A percentile compares a stretch with the other conserved stretches of the same genome.
Evolutionary conservation across 2,888 invertebrate species (phyloP).

Genomic region (Rhamnusium bicolor): DNA sequence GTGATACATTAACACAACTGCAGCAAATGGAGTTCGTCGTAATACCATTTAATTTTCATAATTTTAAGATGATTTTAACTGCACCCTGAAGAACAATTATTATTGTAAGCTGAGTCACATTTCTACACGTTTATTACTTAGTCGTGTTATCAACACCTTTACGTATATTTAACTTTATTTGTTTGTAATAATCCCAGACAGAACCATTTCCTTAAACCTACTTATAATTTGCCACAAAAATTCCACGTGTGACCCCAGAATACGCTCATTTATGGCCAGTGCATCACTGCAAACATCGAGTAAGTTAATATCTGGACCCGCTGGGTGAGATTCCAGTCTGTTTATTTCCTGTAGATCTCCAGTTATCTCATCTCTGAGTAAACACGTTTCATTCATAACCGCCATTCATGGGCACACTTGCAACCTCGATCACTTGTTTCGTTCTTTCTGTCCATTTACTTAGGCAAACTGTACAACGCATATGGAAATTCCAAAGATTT

Average conservation of each 20-base stretch:
- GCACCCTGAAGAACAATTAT: neutral
- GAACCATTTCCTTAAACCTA: slow-evolving; percentile 16
- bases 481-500: slow-evolving; percentile 10
- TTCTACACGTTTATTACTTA: neutral
- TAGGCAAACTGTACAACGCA: slow-evolving; percentile 2
- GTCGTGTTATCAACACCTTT: slow-evolving; percentile 23
- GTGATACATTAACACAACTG: neutral
- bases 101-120: neutral
- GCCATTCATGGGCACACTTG: slow-evolving; percentile 58
- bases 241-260: slow-evolving; percentile 31
- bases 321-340: slow-evolving; percentile 60
- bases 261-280: slow-evolving; percentile 7
- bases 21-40: neutral
- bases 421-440: slow-evolving; percentile 25
- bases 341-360: slow-evolving; percentile 64
- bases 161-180: slow-evolving; percentile 5
- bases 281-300: slow-evolving; percentile 26
- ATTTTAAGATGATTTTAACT: neutral
- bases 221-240: slow-evolving; percentile 31
- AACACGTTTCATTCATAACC: slow-evolving; percentile 64
- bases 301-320: slow-evolving; percentile 55
- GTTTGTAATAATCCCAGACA: slow-evolving; percentile 9
- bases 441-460: slow-evolving; percentile 3
- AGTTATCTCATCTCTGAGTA: slow-evolving; percentile 59
- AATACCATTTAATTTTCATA: neutral